These are phyloP conservation scores for Labrus mixtus DNA, from an alignment of 2,113 vertebrate genomes.

Conservation along the genomic window DNA sequence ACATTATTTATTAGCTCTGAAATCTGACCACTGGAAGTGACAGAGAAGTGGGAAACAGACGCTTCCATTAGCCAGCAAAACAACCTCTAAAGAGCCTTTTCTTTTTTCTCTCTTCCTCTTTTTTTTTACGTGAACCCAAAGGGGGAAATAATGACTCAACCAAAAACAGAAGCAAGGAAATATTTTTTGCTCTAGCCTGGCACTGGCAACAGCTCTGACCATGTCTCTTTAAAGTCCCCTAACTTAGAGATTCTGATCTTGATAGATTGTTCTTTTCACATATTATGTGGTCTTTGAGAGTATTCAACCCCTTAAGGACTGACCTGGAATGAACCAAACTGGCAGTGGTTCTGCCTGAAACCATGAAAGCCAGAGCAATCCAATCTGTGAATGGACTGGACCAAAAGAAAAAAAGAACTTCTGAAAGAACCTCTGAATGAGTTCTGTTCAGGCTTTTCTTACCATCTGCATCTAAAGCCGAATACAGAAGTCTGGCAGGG, in stretches of 20 bases:
- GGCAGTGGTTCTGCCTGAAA: constrained; percentile 21
- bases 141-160: not conserved
- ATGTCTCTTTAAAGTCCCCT: constrained; percentile 40
- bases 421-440: constrained; percentile 43
- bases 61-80: constrained; percentile 2
- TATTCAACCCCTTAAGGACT: constrained; percentile 12
- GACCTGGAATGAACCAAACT: constrained; percentile 58
- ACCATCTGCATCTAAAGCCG: constrained; percentile 22
- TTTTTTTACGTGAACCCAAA: not conserved
- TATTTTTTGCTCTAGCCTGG: constrained; percentile 19
- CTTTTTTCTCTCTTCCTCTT: not conserved
- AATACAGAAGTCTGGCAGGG: constrained; percentile 27
- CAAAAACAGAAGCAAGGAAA: constrained; percentile 13
- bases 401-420: constrained; percentile 36
- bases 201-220: not conserved
- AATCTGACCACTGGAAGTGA: constrained; percentile 52
- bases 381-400: constrained; percentile 35
- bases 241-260: constrained; percentile 36
- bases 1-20: constrained; percentile 56
- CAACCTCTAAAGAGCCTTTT: not conserved
- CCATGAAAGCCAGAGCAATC: constrained; percentile 39
- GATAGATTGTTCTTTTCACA: constrained; percentile 41
- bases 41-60: constrained; percentile 13
- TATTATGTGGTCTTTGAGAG: constrained; percentile 38
- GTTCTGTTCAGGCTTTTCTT: constrained; percentile 39